Percentiles rank a stretch among this genome's conserved stretches.
Conservation (phyloP, 2,797 vertebrate genomes). For the Psittacula echo region DNA sequence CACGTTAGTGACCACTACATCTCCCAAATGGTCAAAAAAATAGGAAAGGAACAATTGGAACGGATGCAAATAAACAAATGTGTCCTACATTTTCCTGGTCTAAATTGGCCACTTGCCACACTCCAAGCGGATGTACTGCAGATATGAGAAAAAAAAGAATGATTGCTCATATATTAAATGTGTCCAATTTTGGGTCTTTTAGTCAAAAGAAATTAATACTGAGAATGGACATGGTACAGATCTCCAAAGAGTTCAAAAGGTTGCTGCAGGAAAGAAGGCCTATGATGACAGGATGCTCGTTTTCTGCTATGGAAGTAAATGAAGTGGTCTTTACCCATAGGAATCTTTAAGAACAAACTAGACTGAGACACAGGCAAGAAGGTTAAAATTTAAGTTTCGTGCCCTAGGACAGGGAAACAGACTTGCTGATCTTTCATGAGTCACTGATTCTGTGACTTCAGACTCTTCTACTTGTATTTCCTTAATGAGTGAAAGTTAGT, state of each 20-base stretch:
- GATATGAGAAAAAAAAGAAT: neutral
- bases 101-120: rapidly evolving
- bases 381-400: neutral
- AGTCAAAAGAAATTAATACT: neutral
- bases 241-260: neutral
- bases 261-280: neutral
- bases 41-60: neutral
- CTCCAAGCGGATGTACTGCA: neutral
- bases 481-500: neutral
- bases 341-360: neutral
- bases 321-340: neutral
- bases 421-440: neutral
- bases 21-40: neutral
- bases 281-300: neutral
- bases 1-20: neutral
- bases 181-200: neutral
- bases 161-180: neutral
- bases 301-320: neutral
- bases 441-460: neutral
- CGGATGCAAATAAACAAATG: neutral
- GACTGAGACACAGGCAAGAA: neutral
- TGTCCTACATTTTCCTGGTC: neutral
- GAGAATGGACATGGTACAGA: neutral
- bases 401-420: neutral
- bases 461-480: neutral